Evolutionary conservation across 2,888 invertebrate genomes (phyloP), one percentile per base, ranked within the genome.

Genomic region (Cybosia mesomella): DNA sequence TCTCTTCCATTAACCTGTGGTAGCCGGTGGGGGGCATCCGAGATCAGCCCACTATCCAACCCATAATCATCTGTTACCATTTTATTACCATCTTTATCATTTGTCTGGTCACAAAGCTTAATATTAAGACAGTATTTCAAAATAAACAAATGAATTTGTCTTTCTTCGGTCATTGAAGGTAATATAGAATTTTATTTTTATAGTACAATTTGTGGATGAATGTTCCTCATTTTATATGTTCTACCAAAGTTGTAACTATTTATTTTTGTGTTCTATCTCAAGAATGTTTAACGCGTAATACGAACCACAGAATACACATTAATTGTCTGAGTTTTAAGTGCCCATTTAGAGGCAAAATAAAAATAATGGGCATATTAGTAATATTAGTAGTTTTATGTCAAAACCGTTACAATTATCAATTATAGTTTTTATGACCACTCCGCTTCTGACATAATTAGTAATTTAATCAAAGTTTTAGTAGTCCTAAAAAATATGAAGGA

Each of bases 61-160:
- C 85, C 79, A 88, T 88, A 86, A 88, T 81, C 87, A 83, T 88
- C 84, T 81, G 82, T 88, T 87, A 86, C 81, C 76, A 84, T 88
- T 88, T 88, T 88, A 88, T 88, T 83, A 82, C 82, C 81, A 79
- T 83, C 76, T 81, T 79, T 79, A 81, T 75, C 76, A 82, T 85
- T 85, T 82, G 83, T 82, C 82, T 80, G 77, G 79, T 81, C 84
- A 83, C 80, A 77, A 79, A 76, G 72, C 74, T 77, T 68, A 74
- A 71, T 73, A 76, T 71, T 32, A 32, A 70, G 13, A 65, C 68
- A n/a, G n/a, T n/a, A n/a, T n/a, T n/a, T n/a, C n/a, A n/a, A n/a
- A n/a, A n/a, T n/a, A n/a, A n/a, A n/a, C n/a, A n/a, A n/a, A n/a
- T n/a, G n/a, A n/a, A n/a, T n/a, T 49, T 71, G 73, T 77, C 71